Conservation (phyloP, 2,888 invertebrate genomes). For the Drosophila siamana region DNA sequence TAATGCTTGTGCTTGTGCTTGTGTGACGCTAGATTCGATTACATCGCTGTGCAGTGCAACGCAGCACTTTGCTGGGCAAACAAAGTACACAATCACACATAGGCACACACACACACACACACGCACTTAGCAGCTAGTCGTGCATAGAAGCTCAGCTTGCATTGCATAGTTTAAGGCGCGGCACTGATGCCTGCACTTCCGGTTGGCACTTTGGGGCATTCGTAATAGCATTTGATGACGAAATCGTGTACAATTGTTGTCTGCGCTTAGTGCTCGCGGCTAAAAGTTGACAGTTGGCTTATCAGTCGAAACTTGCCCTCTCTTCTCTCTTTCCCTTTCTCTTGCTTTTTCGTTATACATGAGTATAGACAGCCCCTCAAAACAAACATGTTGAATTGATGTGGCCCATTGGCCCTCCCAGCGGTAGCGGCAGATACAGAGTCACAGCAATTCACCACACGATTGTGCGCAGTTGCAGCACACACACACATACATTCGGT, state of each 20-base stretch:
- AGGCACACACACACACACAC: slow-evolving; percentile 20
- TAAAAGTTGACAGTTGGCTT: slow-evolving; percentile 43
- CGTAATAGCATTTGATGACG: slow-evolving; percentile 53
- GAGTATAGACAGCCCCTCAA: slow-evolving; percentile 12
- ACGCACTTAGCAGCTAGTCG: slow-evolving; percentile 11
- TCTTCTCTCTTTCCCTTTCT: neutral
- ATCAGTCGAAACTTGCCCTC: slow-evolving; percentile 45
- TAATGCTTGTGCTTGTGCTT: neutral
- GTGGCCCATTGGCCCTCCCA: slow-evolving; percentile 15
- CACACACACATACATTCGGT: slow-evolving; percentile 13
- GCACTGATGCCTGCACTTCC: slow-evolving; percentile 36
- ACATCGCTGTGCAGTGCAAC: slow-evolving; percentile 46
- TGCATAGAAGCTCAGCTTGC: slow-evolving; percentile 29
- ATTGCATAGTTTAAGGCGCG: slow-evolving; percentile 65
- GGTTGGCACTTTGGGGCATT: slow-evolving; percentile 36
- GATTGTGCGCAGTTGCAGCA: slow-evolving; percentile 59
- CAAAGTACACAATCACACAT: slow-evolving; percentile 37
- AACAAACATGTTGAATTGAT: slow-evolving; percentile 73
- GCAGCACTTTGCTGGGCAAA: slow-evolving; percentile 72
- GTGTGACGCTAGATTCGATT: slow-evolving; percentile 69
- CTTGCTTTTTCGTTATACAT: slow-evolving; percentile 12
- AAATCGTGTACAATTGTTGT: slow-evolving; percentile 68
- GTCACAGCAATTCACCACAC: slow-evolving; percentile 56
- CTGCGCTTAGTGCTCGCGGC: slow-evolving; percentile 46
- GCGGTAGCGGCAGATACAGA: neutral